These are phyloP conservation scores for Agriotes lineatus DNA, from an alignment of 2,888 invertebrate genomes.

Conservation along the genomic window DNA sequence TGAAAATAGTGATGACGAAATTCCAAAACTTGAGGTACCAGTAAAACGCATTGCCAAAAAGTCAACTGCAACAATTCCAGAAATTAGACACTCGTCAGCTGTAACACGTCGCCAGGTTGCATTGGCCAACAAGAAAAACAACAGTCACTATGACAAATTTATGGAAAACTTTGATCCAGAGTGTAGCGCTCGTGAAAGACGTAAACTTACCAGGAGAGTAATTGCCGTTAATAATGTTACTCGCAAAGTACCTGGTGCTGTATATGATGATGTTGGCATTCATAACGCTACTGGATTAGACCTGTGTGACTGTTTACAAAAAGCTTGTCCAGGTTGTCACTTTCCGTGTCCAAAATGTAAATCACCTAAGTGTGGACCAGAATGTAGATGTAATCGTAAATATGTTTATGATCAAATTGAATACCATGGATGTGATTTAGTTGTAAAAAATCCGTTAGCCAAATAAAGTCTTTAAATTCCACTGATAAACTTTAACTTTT, in stretches of 20 bases:
- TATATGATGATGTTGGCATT: conserved; percentile 80
- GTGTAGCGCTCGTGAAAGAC: conserved; percentile 80
- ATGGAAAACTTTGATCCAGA: conserved; percentile 82
- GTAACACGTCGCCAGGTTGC: conserved; percentile 45
- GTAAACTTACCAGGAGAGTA: conserved; percentile 80
- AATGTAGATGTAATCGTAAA: conserved; percentile 83
- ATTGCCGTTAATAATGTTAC: conserved; percentile 66
- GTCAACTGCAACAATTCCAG: conserved; percentile 42
- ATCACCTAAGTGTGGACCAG: conserved; percentile 83
- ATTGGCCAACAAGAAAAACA: conserved; percentile 41
- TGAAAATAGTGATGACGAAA: conserved; percentile 28
- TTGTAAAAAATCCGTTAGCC: conserved; percentile 74
- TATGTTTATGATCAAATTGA: conserved; percentile 84
- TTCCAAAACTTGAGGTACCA: conserved; percentile 14
- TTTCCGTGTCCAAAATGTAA: conserved; percentile 81
- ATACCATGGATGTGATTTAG: conserved; percentile 82
- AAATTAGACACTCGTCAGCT: conserved; percentile 27
- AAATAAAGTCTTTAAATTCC: too few relatives aligned
- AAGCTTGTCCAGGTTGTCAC: conserved; percentile 86
- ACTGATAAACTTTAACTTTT: too few relatives aligned
- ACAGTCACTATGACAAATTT: conserved; percentile 55
- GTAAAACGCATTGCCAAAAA: conserved; percentile 47
- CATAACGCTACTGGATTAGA: conserved; percentile 75
- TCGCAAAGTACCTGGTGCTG: conserved; percentile 67
- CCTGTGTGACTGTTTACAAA: conserved; percentile 87